Evolutionary conservation across 2,797 vertebrate genomes (phyloP), one percentile per base, ranked within the genome.

Genomic region (Siniperca obscura): DNA sequence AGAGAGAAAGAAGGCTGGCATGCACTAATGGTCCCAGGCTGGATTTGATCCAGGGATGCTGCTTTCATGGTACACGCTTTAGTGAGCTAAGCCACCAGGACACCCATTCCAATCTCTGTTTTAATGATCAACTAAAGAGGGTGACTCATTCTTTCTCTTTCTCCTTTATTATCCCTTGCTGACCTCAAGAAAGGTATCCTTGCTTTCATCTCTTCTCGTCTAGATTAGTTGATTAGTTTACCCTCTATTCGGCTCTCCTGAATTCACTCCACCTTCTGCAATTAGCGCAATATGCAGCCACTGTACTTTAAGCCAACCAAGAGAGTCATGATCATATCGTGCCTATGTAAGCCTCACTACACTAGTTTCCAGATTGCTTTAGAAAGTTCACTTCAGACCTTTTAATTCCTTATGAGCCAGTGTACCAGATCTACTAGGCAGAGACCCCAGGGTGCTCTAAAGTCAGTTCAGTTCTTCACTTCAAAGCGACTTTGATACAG

Each of bases 61-160:
- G 72, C 70, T 90, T 89, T 86, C 60, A 68, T 72, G 67, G 67
- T 62, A 7, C 70, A 76, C 3, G 44, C 71, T 85, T 88, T 71
- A 86, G 80, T 81, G 76, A 79, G 79, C 86, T 74, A 76, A 91
- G 73, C 83, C 25, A 62, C 78, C 21, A 40, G 81, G 65, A 81
- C 44, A 5, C 56, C 62, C 48, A 22, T 79, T 87, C 77, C 81
- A 82, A 66, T 83, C 80, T 86, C 76, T 82, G 40, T 66, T 89
- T 87, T 89, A 90, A 89, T 92, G 87, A 91, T 92, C 76, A 79
- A 83, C 83, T 76, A 76, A 80, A 76, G 50, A 85, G 40, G 40
- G 40, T 34, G 71, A 56, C 72, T 81, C 14, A 21, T 19, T 71
- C 80, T 79, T 80, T 74, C 74, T 68, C 66, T 76, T 81, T 59